Evolutionary conservation across 2,113 vertebrate species (phyloP).

Genomic region (Brachyistius frenatus): DNA sequence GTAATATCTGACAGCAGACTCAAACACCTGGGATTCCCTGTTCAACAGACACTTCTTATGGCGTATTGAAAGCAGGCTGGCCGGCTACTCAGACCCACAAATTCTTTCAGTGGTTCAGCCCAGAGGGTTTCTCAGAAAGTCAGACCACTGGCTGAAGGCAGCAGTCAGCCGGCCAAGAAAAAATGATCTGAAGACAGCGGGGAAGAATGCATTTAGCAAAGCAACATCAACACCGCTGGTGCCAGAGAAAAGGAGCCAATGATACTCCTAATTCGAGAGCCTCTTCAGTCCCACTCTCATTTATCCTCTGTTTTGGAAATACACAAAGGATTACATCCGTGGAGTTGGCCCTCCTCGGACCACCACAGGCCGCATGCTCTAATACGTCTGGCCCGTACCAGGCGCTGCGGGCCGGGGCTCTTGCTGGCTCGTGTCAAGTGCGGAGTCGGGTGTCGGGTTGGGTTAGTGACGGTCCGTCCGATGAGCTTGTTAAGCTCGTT

Average conservation of each 20-base stretch:
- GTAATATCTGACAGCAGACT: no score
- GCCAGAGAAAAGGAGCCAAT: conserved; percentile 22
- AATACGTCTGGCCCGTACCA: conserved; percentile 38
- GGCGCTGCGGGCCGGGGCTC: conserved; percentile 42
- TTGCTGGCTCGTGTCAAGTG: conserved; percentile 43
- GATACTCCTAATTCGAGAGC: conserved; percentile 18
- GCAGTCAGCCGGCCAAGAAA: conserved; percentile 6
- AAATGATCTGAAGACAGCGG: conserved; percentile 32
- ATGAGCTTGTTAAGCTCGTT: conserved; percentile 60
- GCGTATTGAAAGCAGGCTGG: conserved; percentile 31
- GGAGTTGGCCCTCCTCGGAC: conserved; percentile 31
- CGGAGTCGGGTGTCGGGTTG: conserved; percentile 40
- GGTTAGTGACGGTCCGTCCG: conserved; percentile 62
- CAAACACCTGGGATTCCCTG: conserved; percentile 16
- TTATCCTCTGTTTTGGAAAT: conserved; percentile 70
- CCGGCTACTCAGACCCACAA: conserved; percentile 10
- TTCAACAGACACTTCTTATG: not conserved
- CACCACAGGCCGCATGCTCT: conserved; percentile 52
- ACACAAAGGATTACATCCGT: conserved; percentile 68
- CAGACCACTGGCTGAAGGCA: conserved; percentile 33
- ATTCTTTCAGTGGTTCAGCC: conserved; percentile 20
- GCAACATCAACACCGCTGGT: conserved; percentile 17
- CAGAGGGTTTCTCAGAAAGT: conserved; percentile 37
- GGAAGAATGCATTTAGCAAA: conserved; percentile 18
- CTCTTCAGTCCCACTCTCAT: conserved; percentile 11